Evolutionary conservation across 2,888 invertebrate genomes (phyloP).

Genomic region (Netelia melanura): DNA sequence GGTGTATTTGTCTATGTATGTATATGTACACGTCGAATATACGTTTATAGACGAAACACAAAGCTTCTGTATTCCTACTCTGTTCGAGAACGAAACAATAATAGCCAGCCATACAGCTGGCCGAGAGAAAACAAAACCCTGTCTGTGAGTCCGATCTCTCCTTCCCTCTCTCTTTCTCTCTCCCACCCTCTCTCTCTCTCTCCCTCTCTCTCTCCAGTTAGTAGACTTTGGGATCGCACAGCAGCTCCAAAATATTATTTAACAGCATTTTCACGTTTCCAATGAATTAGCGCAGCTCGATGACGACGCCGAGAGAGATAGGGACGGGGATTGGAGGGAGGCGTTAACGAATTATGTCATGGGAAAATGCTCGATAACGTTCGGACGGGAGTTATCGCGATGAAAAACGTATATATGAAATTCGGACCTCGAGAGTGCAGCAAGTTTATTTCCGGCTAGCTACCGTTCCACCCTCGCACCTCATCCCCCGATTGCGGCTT

Average conservation of each 20-base stretch:
- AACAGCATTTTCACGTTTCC: constrained; percentile 59
- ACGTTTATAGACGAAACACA: background rate
- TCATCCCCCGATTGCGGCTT: background rate
- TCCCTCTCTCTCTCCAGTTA: background rate
- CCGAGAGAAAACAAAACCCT: constrained; percentile 41
- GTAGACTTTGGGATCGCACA: constrained; percentile 1
- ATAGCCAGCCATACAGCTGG: constrained; percentile 47
- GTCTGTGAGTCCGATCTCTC: background rate
- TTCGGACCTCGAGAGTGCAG: constrained; percentile 16
- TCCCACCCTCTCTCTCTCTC: too few relatives aligned
- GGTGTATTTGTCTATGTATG: background rate
- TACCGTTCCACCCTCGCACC: background rate
- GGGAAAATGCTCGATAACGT: constrained; percentile 62
- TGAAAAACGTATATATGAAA: constrained; percentile 48
- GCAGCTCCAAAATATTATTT: constrained; percentile 58
- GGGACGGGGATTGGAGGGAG: background rate
- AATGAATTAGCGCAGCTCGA: constrained; percentile 45
- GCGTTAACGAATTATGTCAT: constrained; percentile 64
- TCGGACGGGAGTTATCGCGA: constrained; percentile 46
- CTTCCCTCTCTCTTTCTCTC: too few relatives aligned
- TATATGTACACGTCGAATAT: background rate
- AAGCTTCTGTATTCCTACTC: background rate
- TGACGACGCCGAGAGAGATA: background rate
- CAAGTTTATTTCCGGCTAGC: constrained; percentile 27
- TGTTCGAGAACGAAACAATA: constrained; percentile 59